Evolutionary conservation across 2,113 vertebrate genomes (phyloP), one percentile per base, ranked within the genome.

Genomic region (Andinoacara biseriatus): DNA sequence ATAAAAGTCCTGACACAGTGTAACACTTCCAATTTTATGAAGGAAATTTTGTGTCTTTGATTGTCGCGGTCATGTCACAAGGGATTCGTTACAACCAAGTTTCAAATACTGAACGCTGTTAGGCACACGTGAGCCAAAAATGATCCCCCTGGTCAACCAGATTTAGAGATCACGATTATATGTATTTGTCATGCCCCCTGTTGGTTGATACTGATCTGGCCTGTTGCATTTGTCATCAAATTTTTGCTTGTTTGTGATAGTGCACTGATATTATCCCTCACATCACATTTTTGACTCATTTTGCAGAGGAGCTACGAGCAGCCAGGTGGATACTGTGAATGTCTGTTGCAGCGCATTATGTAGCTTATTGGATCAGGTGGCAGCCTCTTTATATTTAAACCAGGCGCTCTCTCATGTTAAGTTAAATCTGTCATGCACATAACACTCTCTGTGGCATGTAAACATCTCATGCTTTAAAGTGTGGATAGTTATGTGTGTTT

Each of bases 281-380:
- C 15, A 5, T 20, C 56, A 58, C 10, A 46, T 63, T 38, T 75
- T 17, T 17, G 2, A n/a, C 59, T 29, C 6, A 40, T 56, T 46
- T 18, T 40, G 26, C 29, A 15, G 33, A 43, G 46, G 35, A 22
- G 31, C 46, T 54, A n/a, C n/a, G 56, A 81, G 18, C 62, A 56
- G 58, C 52, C 35, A 76, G 65, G 75, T 90, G 80, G 86, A 29
- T 14, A 0, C 43, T 26, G 43, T 79, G 69, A 76, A 22, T 38
- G 26, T 59, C 60, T 63, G 52, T 78, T 63, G 14, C 2, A n/a
- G 54, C 24, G 82, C 10, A 61, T 86, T 88, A 79, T 90, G 74
- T 24, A 63, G 58, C 46, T 83, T 80, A 89, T 91, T 92, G 88
- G 81, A 91, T 86, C 82, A 93, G 90, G 84, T 89, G 92, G 83